phyloP scores from a whole-genome alignment of 2,888 invertebrate species.

The Hypolimnas misippus region DNA sequence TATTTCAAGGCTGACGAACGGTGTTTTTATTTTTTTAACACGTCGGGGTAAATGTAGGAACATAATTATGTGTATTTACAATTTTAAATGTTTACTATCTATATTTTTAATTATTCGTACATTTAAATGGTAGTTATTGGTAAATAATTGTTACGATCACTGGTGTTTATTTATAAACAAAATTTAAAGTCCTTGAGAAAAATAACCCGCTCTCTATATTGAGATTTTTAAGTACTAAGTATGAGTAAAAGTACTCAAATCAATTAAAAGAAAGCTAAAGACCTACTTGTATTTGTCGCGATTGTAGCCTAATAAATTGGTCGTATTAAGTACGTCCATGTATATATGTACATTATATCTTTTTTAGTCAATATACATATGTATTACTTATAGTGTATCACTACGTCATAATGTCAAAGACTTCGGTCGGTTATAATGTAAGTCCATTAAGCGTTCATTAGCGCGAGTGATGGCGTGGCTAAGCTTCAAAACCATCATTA shows the following conservation, averaged over 20 bases:
- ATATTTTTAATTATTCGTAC: not conserved
- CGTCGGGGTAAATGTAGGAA: too few species aligned
- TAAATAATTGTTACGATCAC: not conserved
- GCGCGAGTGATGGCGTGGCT: not conserved
- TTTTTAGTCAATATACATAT: not conserved
- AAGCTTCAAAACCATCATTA: constrained; percentile 69
- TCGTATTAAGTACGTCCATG: not conserved
- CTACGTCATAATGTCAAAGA: constrained; percentile 1
- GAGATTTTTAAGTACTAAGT: not conserved
- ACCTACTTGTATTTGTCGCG: too few species aligned
- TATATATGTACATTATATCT: not conserved
- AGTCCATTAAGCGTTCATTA: not conserved
- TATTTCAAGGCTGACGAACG: constrained; percentile 16
- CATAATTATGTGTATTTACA: too few species aligned
- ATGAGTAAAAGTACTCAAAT: not conserved
- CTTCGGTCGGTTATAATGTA: not conserved
- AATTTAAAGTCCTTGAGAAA: not conserved
- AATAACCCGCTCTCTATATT: not conserved
- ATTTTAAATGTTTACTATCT: not conserved
- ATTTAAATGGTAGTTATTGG: not conserved
- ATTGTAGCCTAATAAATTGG: not conserved
- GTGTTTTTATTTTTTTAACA: too few species aligned
- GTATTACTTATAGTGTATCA: not conserved
- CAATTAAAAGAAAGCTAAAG: not conserved
- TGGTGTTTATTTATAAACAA: not conserved